Evolutionary conservation across 2,797 vertebrate species (phyloP), one percentile per base, ranked within the genome.

Genomic region (Chelonia mydas): DNA sequence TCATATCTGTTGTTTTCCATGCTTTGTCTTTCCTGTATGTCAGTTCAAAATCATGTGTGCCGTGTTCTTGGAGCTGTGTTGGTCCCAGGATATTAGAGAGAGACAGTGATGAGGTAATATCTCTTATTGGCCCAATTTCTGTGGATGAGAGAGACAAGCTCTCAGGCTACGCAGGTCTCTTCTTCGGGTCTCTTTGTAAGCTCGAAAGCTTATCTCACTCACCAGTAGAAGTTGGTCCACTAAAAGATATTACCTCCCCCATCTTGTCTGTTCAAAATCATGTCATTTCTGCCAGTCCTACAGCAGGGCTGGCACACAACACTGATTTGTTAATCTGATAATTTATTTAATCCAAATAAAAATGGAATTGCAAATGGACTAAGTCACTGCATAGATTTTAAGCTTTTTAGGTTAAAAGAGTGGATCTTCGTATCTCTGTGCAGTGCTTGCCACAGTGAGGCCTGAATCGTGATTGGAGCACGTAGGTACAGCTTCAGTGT

Each of bases 281-380:
- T 68, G 17, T 65, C 16, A 65, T n/a, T n/a, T 19, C 19, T 65
- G 16, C 61, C 74, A 41, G 53, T 41, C 41, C 81, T 92, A 82
- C 95, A 95, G 92, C 65, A 84, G 87, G 87, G 90, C 90, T 76
- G 95, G 78, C 68, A 94, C 94, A 94, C 88, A 86, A 92, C 53
- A 25, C 96, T 82, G 41, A 1, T 96, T 96, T 95, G 88, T 95
- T 94, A 78, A 0, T 81, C 81, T 92, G 91, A 94, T 96, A 92
- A 88, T 95, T 96, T 95, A 95, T 95, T 89, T 81, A 93, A 87
- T 83, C 86, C 3, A 77, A 47, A 87, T 93, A 93, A 96, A 97
- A 92, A 93, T 74, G 96, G 91, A 91, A 78, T 97, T 97, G 96
- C 57, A 83, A 89, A 96, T 55, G 31, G 90, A 81, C 96, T 96